Base-by-base conservation (phyloP, 2,888 invertebrate species). In the Omphaloscelis lunosa region DNA sequence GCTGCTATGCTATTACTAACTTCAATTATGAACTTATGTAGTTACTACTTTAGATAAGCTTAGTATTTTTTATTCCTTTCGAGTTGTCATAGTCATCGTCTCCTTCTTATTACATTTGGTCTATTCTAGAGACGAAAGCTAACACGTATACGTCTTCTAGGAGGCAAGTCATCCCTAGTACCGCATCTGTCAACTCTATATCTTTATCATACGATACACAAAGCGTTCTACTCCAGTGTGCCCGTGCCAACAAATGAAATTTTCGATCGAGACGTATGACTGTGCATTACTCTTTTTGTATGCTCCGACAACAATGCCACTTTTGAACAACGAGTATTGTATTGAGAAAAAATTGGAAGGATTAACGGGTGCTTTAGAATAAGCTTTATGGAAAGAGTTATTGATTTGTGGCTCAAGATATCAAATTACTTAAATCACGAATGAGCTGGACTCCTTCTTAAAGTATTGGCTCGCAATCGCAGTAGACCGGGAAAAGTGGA, bases 221-320 rank as follows among this genome's bases (percentile, higher is more conserved):
- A 93, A 93, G 92, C 90, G 91, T 90, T 90, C 81, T 87, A 88
- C 89, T 86, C 79, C 88, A 87, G 88, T 89, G 92, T 91, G 84
- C 90, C 88, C 84, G 75, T 91, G 94, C 94, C 93, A 93, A 94
- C 94, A 95, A 95, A 95, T 94, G 92, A 94, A 94, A 94, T 95
- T 94, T 94, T 92, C 93, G 93, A 95, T 94, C 94, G 94, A 94
- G 93, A 94, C 92, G 93, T 93, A 95, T 94, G 92, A 93, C 93
- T 93, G 87, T 94, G 89, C 95, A 94, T 94, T 91, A 92, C 92
- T 93, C 92, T 93, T 94, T 95, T 94, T 94, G 91, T 93, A 91
- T 89, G 90, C 88, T 87, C 85, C 88, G 92, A 92, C 93, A 92
- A 92, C 94, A 93, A 93, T 93, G 91, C 91, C 89, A 88, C 90